Conservation (phyloP, 2,113 vertebrate genomes). For the Tylochromis polylepis region DNA sequence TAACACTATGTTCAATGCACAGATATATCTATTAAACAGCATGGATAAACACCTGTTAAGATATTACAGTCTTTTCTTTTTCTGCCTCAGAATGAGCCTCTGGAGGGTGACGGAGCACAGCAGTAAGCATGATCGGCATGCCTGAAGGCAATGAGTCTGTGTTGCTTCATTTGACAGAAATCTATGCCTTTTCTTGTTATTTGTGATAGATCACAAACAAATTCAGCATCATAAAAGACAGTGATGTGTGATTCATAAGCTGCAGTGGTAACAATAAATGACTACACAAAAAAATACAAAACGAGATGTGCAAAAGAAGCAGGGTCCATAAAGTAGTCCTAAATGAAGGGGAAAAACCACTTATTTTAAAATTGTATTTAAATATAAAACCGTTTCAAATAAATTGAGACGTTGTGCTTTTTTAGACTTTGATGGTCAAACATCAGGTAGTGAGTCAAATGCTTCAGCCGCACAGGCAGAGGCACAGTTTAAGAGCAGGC, state of each 20-base stretch:
- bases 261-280: background rate
- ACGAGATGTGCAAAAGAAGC: background rate
- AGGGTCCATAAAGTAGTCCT: background rate
- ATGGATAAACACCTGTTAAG: background rate
- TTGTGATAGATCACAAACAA: background rate
- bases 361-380: background rate
- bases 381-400: background rate
- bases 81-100: background rate
- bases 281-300: background rate
- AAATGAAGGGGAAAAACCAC: fast-evolving
- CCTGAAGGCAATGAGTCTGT: background rate
- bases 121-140: background rate
- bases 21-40: background rate
- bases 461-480: background rate
- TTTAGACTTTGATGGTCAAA: background rate
- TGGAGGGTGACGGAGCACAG: background rate
- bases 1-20: background rate
- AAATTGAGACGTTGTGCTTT: fast-evolving
- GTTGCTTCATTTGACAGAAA: background rate
- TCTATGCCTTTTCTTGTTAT: background rate
- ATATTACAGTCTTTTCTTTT: background rate
- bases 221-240: background rate
- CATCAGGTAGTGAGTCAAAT: background rate
- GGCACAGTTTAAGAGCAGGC: background rate
- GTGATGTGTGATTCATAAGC: background rate